These are phyloP conservation scores for Neodiprion fabricii DNA, from an alignment of 1,140 invertebrate species.

Conservation along the genomic window DNA sequence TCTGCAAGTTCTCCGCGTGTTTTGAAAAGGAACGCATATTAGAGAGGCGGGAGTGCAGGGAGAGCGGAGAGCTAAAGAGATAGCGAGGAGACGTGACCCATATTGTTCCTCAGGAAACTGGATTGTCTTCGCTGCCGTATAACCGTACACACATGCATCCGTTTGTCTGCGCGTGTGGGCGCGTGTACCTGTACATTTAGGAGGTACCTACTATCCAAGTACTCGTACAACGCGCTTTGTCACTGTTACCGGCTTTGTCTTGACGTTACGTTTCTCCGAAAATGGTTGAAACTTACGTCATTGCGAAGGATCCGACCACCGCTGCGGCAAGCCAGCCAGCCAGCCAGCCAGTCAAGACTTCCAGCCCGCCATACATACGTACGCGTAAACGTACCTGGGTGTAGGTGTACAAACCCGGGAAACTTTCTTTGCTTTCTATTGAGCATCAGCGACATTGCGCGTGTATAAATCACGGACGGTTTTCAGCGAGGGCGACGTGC, in stretches of 20 bases:
- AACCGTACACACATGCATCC: background rate
- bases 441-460: too few species aligned
- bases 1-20: too few species aligned
- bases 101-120: background rate
- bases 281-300: background rate
- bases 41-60: background rate
- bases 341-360: too few species aligned
- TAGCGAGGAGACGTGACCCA: conserved; percentile 6
- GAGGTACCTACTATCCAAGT: background rate
- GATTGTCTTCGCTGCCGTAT: background rate
- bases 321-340: too few species aligned
- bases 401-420: too few species aligned
- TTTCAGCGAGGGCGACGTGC: too few species aligned
- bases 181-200: background rate
- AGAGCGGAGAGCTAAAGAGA: background rate
- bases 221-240: background rate
- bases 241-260: background rate
- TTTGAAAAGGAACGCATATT: background rate
- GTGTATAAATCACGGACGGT: too few species aligned
- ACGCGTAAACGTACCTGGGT: too few species aligned
- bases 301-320: background rate
- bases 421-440: too few species aligned
- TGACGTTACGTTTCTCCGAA: background rate
- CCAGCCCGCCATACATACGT: too few species aligned
- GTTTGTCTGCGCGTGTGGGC: too few species aligned